phyloP scores from a whole-genome alignment of 1,140 invertebrate genomes.

The Ptiloglossa arizonensis region DNA sequence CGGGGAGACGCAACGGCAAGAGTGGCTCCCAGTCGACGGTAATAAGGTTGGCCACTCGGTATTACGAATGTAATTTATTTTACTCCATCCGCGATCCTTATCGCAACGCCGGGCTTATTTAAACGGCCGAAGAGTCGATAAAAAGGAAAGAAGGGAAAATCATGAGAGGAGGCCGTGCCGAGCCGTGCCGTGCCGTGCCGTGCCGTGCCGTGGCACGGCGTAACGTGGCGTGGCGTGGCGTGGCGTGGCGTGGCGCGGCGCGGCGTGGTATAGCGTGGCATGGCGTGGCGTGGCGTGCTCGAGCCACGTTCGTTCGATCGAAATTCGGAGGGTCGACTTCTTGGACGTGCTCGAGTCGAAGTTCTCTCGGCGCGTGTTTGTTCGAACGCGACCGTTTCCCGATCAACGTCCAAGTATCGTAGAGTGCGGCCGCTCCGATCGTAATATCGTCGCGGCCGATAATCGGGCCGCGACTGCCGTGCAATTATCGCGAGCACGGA shows the following conservation, averaged over 20 bases:
- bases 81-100: slow-evolving; percentile 65
- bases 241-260: too few relatives aligned
- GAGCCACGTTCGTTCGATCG: slow-evolving; percentile 23
- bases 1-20: neutral
- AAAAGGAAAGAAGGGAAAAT: slow-evolving; percentile 29
- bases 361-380: too few relatives aligned
- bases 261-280: too few relatives aligned
- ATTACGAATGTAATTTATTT: slow-evolving; percentile 69
- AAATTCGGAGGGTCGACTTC: slow-evolving; percentile 17
- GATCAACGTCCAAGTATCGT: too few relatives aligned
- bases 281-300: neutral
- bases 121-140: slow-evolving; percentile 46
- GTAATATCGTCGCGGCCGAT: too few relatives aligned
- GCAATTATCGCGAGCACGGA: too few relatives aligned
- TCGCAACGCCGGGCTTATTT: slow-evolving; percentile 59
- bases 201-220: too few relatives aligned
- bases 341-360: neutral
- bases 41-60: slow-evolving; percentile 50
- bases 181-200: neutral
- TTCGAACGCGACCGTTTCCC: too few relatives aligned
- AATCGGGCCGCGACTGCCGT: too few relatives aligned
- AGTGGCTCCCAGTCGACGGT: slow-evolving; percentile 32
- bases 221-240: too few relatives aligned
- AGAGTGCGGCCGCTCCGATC: too few relatives aligned
- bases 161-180: neutral